These are phyloP conservation scores for Taenaris catops DNA, from an alignment of 2,888 invertebrate genomes.

Conservation along the genomic window DNA sequence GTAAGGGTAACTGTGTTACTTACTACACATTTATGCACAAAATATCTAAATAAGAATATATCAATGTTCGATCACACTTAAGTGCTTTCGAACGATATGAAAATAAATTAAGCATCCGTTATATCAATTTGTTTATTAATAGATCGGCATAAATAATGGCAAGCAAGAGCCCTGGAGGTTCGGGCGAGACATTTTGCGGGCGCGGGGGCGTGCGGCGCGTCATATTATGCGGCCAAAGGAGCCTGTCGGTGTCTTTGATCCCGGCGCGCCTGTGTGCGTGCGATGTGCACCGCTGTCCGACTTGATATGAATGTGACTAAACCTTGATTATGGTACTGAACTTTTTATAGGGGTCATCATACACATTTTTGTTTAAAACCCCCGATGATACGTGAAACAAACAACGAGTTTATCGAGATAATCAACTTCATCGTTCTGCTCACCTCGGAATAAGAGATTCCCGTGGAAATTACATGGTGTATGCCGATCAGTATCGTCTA, in stretches of 20 bases:
- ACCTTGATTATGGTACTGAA: conserved; percentile 76
- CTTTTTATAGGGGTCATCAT: conserved; percentile 65
- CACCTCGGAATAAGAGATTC: conserved; percentile 12
- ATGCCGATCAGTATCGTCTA: conserved; percentile 46
- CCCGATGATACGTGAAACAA: conserved; percentile 17
- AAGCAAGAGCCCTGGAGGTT: conserved; percentile 67
- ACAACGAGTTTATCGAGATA: conserved; percentile 18
- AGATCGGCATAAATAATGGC: conserved; percentile 76
- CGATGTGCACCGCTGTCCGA: conserved; percentile 69
- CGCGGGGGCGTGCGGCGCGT: conserved; percentile 65
- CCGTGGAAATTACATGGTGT: conserved; percentile 53
- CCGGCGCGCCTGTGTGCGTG: conserved; percentile 45
- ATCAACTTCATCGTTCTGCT: conserved; percentile 9
- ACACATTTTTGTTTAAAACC: conserved; percentile 17
- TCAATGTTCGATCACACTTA: conserved; percentile 7
- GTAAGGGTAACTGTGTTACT: no score
- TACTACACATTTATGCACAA: no score
- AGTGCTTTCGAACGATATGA: conserved; percentile 11
- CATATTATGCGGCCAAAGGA: conserved; percentile 80
- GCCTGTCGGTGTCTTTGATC: conserved; percentile 79
- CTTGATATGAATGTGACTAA: conserved; percentile 78
- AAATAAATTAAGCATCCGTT: conserved; percentile 47
- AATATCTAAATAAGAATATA: no score
- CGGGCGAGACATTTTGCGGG: conserved; percentile 60
- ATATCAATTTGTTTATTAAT: conserved; percentile 76